phyloP scores from a whole-genome alignment of 2,113 vertebrate genomes.

The Salminus brasiliensis region DNA sequence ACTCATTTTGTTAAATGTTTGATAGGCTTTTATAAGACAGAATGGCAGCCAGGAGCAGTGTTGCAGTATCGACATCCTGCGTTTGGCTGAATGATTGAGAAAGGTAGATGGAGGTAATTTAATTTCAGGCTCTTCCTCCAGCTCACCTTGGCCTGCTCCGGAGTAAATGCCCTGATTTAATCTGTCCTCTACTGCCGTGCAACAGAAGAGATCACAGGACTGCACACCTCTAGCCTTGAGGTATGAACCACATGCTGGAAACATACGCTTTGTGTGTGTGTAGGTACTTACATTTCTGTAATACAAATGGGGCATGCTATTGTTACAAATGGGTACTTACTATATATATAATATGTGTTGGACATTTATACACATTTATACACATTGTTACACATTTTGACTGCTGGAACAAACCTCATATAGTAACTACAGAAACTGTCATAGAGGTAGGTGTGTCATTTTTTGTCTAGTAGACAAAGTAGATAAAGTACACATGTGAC shows the following conservation, averaged over 20 bases:
- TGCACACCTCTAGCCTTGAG: slow-evolving; percentile 10
- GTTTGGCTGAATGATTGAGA: slow-evolving; percentile 50
- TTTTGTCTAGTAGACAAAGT: no score
- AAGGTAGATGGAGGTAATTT: slow-evolving; percentile 47
- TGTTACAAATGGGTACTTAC: no score
- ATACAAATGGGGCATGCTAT: no score
- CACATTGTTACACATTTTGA: no score
- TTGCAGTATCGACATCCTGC: slow-evolving; percentile 43
- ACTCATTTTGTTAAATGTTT: slow-evolving; percentile 50
- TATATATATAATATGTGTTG: no score
- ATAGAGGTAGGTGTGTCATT: no score
- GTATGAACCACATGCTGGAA: neutral
- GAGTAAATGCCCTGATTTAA: slow-evolving; percentile 56
- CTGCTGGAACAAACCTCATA: no score
- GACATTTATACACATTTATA: no score
- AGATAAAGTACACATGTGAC: no score
- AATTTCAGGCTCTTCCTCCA: slow-evolving; percentile 44
- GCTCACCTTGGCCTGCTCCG: slow-evolving; percentile 39
- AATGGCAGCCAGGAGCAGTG: slow-evolving; percentile 39
- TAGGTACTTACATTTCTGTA: slow-evolving; percentile 3
- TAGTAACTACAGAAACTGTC: no score
- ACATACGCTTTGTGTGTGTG: neutral
- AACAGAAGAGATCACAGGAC: slow-evolving; percentile 6
- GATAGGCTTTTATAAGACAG: slow-evolving; percentile 47
- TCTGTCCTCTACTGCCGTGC: slow-evolving; percentile 40